Base-by-base conservation (phyloP, 2,888 invertebrate genomes). In the Ectropis crepuscularia region DNA sequence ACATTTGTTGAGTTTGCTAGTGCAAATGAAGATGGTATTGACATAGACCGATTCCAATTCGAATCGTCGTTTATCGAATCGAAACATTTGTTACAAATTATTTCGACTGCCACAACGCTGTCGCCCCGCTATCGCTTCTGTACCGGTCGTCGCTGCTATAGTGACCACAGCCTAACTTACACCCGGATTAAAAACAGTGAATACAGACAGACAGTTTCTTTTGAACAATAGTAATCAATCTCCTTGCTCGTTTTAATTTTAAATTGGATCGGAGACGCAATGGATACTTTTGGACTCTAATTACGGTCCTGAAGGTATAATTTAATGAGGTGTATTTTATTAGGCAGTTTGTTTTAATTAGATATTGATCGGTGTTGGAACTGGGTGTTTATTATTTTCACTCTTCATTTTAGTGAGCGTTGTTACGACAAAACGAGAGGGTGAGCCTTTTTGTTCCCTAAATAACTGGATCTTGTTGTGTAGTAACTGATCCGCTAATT, bases 241-340 rank as follows among this genome's bases (percentile, higher is more conserved):
- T 53, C 45, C 39, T 6, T 39, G 58, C 48, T 58, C 49, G 63
- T 63, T 63, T 63, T 39, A 39, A 39, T 63, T 63, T 63, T 41
- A 63, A 58, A 58, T 58, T 63, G 49, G 53, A 54, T 45, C 38
- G 49, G 43, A 47, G 48, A 43, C 36, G 48, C 48, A 50, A 53
- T 58, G 6, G 49, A 49, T 53, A 53, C 49, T 49, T 63, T 49
- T 10, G 28, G 54, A 6, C 39, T 49, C 38, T 63, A 53, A 54
- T 63, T 58, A 58, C 45, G n/a, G 51, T 6, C 38, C 42, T 46
- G 39, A 45, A 45, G 42, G 55, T 51, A 45, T 61, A 10, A 46
- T 57, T 38, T 62, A 77, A 74, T 75, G 67, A 73, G 58, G 70
- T 68, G 64, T 67, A 50, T 62, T 63, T 60, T 57, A 9, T 45